These are phyloP conservation scores for Muscicapa comitata DNA, from an alignment of 2,797 vertebrate genomes.

Conservation along the genomic window DNA sequence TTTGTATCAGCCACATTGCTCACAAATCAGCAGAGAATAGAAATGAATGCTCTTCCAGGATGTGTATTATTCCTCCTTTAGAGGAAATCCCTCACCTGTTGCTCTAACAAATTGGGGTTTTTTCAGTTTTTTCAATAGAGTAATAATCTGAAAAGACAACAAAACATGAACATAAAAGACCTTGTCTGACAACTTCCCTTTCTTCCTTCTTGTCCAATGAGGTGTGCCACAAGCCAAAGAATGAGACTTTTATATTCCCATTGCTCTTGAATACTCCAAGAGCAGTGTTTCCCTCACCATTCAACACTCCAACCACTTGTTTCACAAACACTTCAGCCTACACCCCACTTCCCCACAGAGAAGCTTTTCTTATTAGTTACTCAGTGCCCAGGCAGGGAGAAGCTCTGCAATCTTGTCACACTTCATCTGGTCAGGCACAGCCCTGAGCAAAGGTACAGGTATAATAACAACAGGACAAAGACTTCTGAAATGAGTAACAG, in stretches of 20 bases:
- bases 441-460: slow-evolving; percentile 23
- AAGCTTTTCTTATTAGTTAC: not conserved
- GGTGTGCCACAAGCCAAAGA: not conserved
- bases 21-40: not conserved
- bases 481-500: not conserved
- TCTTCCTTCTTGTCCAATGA: not conserved
- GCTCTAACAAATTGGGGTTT: not conserved
- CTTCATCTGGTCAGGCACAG: not conserved
- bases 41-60: not conserved
- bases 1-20: not conserved
- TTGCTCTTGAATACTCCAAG: not conserved
- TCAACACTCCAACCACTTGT: not conserved
- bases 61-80: not conserved
- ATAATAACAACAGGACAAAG: not conserved
- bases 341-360: not conserved
- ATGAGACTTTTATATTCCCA: not conserved
- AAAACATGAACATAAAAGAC: not conserved
- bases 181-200: not conserved
- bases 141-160: not conserved
- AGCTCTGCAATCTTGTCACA: not conserved
- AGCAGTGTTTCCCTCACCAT: not conserved
- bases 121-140: not conserved
- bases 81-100: not conserved
- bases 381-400: not conserved
- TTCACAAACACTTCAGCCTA: not conserved